phyloP scores from a whole-genome alignment of 2,113 vertebrate genomes.

The cat (Felis catus) region DNA sequence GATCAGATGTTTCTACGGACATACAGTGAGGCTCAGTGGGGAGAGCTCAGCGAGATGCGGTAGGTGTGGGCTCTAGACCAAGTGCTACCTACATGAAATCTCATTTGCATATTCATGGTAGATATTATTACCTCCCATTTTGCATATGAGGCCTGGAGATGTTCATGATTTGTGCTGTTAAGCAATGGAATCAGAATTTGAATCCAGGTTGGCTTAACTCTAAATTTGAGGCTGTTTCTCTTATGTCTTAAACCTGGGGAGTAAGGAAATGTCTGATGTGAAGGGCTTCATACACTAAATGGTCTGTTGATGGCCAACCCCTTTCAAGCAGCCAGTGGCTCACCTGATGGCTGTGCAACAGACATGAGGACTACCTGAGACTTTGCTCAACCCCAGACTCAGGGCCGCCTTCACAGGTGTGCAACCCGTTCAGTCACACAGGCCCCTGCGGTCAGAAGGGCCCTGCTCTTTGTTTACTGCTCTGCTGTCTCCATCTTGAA shows the following conservation, averaged over 20 bases:
- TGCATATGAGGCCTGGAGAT: neutral
- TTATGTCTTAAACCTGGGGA: neutral
- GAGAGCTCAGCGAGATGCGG: neutral
- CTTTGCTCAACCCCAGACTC: neutral
- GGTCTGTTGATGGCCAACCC: neutral
- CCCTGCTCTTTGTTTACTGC: neutral
- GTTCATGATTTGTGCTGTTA: neutral
- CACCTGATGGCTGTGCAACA: neutral
- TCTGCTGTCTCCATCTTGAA: neutral
- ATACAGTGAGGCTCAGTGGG: too few species aligned
- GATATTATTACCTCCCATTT: neutral
- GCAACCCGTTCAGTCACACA: neutral
- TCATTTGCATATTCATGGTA: neutral
- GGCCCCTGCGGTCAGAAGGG: neutral
- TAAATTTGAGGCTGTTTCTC: neutral
- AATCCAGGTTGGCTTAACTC: neutral
- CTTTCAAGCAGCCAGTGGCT: neutral
- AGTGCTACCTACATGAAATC: neutral
- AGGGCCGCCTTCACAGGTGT: accelerated
- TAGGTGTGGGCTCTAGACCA: neutral
- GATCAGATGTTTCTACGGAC: neutral
- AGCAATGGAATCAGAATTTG: neutral
- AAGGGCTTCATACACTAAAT: neutral
- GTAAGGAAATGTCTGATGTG: neutral
- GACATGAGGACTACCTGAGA: neutral